phyloP scores from a whole-genome alignment of 2,888 invertebrate species.

The Periphyllus acericola region DNA sequence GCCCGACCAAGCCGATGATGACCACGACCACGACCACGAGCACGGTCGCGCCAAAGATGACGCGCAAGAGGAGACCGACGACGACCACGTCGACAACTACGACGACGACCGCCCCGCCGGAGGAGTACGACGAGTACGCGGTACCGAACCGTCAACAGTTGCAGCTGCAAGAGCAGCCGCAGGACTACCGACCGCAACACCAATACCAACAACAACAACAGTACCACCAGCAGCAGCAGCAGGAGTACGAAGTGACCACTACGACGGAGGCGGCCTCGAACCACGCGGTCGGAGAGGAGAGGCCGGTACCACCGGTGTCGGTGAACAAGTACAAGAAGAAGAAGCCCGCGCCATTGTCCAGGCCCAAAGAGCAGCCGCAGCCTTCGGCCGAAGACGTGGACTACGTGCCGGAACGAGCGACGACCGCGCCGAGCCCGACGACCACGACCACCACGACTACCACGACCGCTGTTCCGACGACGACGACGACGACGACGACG shows the following conservation, averaged over 20 bases:
- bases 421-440: neutral
- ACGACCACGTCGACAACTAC: constrained; percentile 65
- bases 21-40: constrained; percentile 63
- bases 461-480: neutral
- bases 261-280: constrained; percentile 16
- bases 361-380: constrained; percentile 28
- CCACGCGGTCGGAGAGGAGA: constrained; percentile 13
- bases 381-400: neutral
- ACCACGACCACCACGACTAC: neutral
- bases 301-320: constrained; percentile 26
- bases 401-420: constrained; percentile 28
- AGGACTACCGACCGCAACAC: constrained; percentile 62
- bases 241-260: constrained; percentile 30
- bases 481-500: constrained; percentile 45
- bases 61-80: constrained; percentile 64
- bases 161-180: constrained; percentile 63
- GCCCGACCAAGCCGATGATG: constrained; percentile 41
- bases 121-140: constrained; percentile 51
- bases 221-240: constrained; percentile 60
- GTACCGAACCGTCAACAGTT: constrained; percentile 39
- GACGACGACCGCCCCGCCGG: constrained; percentile 62
- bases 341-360: constrained; percentile 57
- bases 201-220: constrained; percentile 57
- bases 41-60: constrained; percentile 59
- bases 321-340: constrained; percentile 59